phyloP scores from a whole-genome alignment of 2,113 vertebrate genomes.

The Hystrix cristata region DNA sequence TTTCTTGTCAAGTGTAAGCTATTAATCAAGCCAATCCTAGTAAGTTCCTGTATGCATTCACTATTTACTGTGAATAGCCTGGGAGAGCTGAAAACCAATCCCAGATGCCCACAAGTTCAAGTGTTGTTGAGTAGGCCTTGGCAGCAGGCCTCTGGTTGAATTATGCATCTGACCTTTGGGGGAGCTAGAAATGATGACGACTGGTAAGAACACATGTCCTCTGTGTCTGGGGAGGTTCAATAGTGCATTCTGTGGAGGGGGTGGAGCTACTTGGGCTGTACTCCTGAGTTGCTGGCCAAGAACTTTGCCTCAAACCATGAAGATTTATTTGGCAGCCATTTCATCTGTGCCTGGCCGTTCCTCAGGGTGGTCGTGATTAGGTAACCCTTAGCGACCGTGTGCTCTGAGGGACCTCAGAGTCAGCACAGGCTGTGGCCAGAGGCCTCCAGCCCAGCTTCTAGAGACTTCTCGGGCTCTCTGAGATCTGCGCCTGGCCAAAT shows the following conservation, averaged over 20 bases:
- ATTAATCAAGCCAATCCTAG: neutral
- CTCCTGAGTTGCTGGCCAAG: neutral
- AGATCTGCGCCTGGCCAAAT: neutral
- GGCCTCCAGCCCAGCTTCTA: neutral
- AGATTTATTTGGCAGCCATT: neutral
- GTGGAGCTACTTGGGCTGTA: neutral
- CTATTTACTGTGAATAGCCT: neutral
- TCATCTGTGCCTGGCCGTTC: neutral
- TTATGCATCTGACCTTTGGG: slow-evolving; percentile 28
- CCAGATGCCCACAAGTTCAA: neutral
- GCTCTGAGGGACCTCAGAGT: neutral
- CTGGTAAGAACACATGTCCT: neutral
- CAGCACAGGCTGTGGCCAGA: neutral
- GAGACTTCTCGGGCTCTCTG: neutral
- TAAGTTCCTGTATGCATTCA: neutral
- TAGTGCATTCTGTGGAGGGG: neutral
- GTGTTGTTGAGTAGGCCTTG: neutral
- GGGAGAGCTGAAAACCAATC: neutral
- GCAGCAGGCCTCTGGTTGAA: neutral
- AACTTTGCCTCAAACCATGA: neutral
- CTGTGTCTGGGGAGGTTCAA: neutral
- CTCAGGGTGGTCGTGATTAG: neutral
- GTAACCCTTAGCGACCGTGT: neutral
- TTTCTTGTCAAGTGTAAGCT: slow-evolving; percentile 24
- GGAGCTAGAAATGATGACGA: neutral